These are phyloP conservation scores for Tridacna gigas DNA, from an alignment of 2,888 invertebrate species.

Conservation along the genomic window DNA sequence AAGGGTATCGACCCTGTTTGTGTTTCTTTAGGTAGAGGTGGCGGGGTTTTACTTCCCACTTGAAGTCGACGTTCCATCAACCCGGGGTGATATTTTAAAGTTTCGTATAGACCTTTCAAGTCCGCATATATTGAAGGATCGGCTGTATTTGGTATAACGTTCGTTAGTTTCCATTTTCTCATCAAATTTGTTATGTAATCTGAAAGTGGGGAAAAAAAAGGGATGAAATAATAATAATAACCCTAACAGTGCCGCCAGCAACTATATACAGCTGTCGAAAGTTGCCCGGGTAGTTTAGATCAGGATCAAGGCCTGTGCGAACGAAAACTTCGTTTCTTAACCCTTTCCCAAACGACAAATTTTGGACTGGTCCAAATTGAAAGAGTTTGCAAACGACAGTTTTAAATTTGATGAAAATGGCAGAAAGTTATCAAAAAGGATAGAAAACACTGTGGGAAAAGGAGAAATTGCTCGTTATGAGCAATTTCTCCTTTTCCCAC, in stretches of 20 bases:
- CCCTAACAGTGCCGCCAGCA: too few relatives aligned
- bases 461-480: background rate
- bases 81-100: slow-evolving; percentile 68
- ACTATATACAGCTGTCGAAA: too few relatives aligned
- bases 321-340: too few relatives aligned
- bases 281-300: too few relatives aligned
- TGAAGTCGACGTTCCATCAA: slow-evolving; percentile 71
- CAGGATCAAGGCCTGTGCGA: too few relatives aligned
- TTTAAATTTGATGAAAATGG: too few relatives aligned
- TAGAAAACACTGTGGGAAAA: background rate
- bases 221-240: too few relatives aligned
- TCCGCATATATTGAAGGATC: slow-evolving; percentile 36
- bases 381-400: too few relatives aligned
- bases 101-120: slow-evolving; percentile 69
- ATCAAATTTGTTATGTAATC: slow-evolving; percentile 20
- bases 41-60: slow-evolving; percentile 69
- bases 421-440: too few relatives aligned
- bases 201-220: background rate
- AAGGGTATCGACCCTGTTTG: background rate
- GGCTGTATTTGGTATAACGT: background rate
- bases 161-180: background rate
- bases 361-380: too few relatives aligned
- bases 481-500: background rate
- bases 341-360: too few relatives aligned
- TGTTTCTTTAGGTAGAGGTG: slow-evolving; percentile 6